Evolutionary conservation across 2,888 invertebrate genomes (phyloP).

Genomic region (Cepaea hortensis): DNA sequence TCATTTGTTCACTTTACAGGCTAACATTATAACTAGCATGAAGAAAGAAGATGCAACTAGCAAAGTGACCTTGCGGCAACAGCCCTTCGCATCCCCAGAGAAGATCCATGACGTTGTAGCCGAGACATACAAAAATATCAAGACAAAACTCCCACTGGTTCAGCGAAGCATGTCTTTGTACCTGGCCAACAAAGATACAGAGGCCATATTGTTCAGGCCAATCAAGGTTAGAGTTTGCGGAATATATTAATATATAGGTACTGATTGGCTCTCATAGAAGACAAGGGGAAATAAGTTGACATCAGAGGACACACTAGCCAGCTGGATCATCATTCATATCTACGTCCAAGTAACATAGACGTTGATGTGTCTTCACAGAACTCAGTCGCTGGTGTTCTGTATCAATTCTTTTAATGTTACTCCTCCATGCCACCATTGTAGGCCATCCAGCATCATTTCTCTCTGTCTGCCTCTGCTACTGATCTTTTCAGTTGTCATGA

Average conservation of each 20-base stretch:
- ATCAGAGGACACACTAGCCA: too few relatives aligned
- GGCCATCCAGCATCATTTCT: too few relatives aligned
- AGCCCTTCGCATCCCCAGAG: slow-evolving; percentile 84
- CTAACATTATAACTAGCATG: slow-evolving; percentile 73
- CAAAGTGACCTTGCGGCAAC: slow-evolving; percentile 77
- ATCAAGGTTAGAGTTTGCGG: slow-evolving; percentile 82
- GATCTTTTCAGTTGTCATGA: too few relatives aligned
- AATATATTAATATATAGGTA: not conserved
- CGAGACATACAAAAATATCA: slow-evolving; percentile 87
- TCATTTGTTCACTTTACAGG: slow-evolving; percentile 59
- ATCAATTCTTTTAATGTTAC: too few relatives aligned
- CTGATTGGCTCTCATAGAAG: too few relatives aligned
- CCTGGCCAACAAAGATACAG: slow-evolving; percentile 96
- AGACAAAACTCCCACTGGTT: slow-evolving; percentile 86
- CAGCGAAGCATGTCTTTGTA: slow-evolving; percentile 95
- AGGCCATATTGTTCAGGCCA: slow-evolving; percentile 95
- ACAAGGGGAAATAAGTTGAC: too few relatives aligned
- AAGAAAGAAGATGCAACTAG: slow-evolving; percentile 68
- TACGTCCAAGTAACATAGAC: too few relatives aligned
- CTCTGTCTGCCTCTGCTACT: too few relatives aligned
- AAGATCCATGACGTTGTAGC: slow-evolving; percentile 84
- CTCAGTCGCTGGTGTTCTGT: too few relatives aligned
- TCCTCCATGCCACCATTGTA: too few relatives aligned
- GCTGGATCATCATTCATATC: too few relatives aligned
- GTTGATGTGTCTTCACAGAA: too few relatives aligned